Conservation (phyloP, 2,113 vertebrate genomes). For the Australoheros scitulus region DNA sequence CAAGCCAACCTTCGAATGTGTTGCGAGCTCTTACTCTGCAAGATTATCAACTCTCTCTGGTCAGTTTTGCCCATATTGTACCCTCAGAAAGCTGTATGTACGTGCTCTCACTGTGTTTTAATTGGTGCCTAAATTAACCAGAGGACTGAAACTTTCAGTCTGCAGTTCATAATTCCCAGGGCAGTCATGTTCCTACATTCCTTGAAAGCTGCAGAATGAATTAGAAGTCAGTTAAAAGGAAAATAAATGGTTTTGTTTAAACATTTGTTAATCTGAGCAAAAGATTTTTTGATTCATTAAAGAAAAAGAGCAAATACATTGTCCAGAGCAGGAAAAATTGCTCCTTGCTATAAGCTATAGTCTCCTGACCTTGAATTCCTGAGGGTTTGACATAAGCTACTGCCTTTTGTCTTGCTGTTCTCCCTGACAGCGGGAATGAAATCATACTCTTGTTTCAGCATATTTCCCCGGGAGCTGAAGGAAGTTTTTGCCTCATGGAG, state of each 20-base stretch:
- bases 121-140: background rate
- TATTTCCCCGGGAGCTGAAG: conserved; percentile 96
- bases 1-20: conserved; percentile 99
- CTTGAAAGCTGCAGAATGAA: background rate
- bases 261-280: background rate
- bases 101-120: background rate
- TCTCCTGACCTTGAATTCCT: background rate
- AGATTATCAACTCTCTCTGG: conserved; percentile 98
- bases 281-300: background rate
- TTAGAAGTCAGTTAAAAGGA: background rate
- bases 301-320: background rate
- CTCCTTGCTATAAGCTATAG: conserved; percentile 1
- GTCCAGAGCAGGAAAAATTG: background rate
- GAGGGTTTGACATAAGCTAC: background rate
- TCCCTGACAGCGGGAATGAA: conserved; percentile 18
- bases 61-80: conserved; percentile 38
- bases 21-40: conserved; percentile 96
- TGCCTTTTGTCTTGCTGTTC: background rate
- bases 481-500: conserved; percentile 97
- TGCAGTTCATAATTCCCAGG: background rate
- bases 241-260: background rate
- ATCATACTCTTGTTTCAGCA: conserved; percentile 77
- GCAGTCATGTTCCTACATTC: background rate
- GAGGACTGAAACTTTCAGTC: background rate
- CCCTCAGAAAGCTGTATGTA: background rate